Base-by-base conservation (phyloP, 2,888 invertebrate species). In the Trissolcus brochymenae region DNA sequence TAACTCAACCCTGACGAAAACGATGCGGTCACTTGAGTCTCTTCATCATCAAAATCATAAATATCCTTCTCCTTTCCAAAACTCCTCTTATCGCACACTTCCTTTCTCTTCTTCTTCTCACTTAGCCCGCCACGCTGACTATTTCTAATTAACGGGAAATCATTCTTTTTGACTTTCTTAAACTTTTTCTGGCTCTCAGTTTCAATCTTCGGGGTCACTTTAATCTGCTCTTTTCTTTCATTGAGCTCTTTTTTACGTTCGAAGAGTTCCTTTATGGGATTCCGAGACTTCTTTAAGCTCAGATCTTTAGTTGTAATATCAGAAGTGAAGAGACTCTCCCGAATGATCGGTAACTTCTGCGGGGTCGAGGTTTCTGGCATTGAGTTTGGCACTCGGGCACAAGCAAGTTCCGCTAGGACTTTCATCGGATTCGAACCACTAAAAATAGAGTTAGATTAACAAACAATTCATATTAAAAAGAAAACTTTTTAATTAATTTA, bases 31-130 rank as follows among this genome's bases (percentile, higher is more conserved):
- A 76, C 73, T 17, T 84, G 85, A 62, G 87, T 88, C 49, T 89
- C 89, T 9, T 89, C 89, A 4, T 89, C 89, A 49, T 89, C 89
- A 57, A 89, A 89, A n/a, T 89, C 89, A 51, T 89, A 89, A 3
- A 89, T 78, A 11, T 89, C 89, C 49, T 89, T 89, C 4, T 86
- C 82, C 40, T 81, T 84, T 2, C 67, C 66, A 0, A 79, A 81
- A 11, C 80, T 79, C 54, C 85, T 85, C 6, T 84, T 82, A 0
- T 85, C 83, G 1, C 79, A 68, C 0, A n/a, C n/a, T 7, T 74
- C 82, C 0, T 84, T 86, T 0, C 88, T 84, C 54, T 86, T 88
- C 51, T 89, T 89, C 35, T 82, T 84, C 66, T 88, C 88, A 0
- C 80, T 81, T 59, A 88, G 49, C 2, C 88, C 88, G 0, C 86